A percentile compares a stretch with the other conserved stretches of the same genome.
These are phyloP conservation scores for Megalopta genalis DNA, from an alignment of 1,140 invertebrate species.

Conservation along the genomic window DNA sequence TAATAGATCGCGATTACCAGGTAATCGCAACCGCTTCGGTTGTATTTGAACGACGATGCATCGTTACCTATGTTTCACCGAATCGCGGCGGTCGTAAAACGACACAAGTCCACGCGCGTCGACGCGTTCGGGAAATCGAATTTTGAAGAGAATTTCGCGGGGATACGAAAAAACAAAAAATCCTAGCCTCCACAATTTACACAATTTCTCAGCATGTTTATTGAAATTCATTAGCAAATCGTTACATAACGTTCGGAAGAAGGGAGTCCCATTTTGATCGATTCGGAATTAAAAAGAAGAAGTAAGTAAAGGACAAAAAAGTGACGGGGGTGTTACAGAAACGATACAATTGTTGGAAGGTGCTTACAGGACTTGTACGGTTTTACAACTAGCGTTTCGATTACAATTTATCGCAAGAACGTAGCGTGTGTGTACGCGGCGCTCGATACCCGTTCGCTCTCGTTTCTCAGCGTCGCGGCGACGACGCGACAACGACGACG, in stretches of 20 bases:
- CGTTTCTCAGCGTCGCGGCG: not conserved
- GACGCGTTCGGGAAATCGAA: not conserved
- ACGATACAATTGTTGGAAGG: not conserved
- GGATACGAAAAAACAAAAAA: not conserved
- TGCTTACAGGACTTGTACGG: constrained; percentile 7
- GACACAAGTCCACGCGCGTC: not conserved
- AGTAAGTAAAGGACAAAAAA: too few species aligned
- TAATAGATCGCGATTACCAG: not conserved
- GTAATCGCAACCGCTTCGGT: not conserved
- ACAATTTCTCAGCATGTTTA: not conserved
- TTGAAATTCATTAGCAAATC: not conserved
- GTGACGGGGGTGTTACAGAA: not conserved
- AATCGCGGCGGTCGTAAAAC: not conserved
- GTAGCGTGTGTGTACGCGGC: not conserved
- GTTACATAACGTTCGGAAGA: not conserved
- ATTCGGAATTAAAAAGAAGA: not conserved
- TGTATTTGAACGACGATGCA: not conserved
- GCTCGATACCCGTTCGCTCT: not conserved
- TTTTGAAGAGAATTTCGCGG: not conserved
- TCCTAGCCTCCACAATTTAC: not conserved
- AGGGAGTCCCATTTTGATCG: not conserved
- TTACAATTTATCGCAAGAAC: not conserved
- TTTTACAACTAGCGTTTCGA: not conserved
- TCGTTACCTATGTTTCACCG: not conserved
- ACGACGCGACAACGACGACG: not conserved